Evolutionary conservation across 1,140 invertebrate genomes (phyloP), one percentile per base, ranked within the genome.

Genomic region (Zaprionus nigranus): DNA sequence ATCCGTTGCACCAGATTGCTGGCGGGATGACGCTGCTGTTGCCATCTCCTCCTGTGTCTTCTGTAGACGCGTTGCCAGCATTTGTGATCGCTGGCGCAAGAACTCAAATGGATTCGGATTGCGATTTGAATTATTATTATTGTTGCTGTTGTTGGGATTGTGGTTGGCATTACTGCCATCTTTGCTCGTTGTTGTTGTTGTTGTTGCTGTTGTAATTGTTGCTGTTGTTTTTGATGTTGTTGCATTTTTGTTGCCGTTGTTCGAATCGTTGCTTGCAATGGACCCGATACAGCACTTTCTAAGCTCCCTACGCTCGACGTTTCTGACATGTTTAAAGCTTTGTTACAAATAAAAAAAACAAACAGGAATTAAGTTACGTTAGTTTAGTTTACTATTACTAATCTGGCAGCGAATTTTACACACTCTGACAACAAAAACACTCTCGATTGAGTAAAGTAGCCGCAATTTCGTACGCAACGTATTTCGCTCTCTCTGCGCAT

Each of bases 281-380:
- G 34, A 34, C 46, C 53, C 20, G 46, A 57, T 54, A 56, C 53
- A 34, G 43, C 51, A 38, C 38, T 68, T 28, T 66, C 77, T 69
- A 61, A 56, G 49, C 61, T 85, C 70, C 40, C 63, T 46, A 65
- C 66, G 75, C 75, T 82, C 56, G 79, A 82, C 40, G 75, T 64
- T 63, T 79, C 77, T 17, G 83, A 86, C 82, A 85, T 84, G 59
- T 85, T 54, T 63, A 9, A 67, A 46, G 46, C 51, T 58, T 70
- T 66, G 17, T 58, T 40, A 66, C 40, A 66, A 57, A 58, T 57
- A 57, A 64, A 58, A 58, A 58, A 62, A 67, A 40, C 20, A 51
- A 51, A 51, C 20, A 51, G 20, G 28, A 51, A 34, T 61, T 56
- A 62, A 54, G 7, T 58, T 62, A 13, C 28, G 57, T 43, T 59